Base-by-base conservation (phyloP, 2,888 invertebrate genomes). In the Elegia similella region DNA sequence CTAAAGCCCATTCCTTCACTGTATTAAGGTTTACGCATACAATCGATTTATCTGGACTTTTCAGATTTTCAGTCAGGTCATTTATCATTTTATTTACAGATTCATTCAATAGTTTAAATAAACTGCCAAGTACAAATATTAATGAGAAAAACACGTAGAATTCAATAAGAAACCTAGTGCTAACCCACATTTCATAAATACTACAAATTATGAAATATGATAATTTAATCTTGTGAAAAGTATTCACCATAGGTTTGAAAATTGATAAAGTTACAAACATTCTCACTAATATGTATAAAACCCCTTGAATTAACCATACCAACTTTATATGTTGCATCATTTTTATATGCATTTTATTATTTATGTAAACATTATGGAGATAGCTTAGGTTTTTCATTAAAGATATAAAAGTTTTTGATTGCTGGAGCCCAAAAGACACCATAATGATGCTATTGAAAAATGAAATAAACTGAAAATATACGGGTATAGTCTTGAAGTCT, bases 101-200 rank as follows among this genome's bases (percentile, higher is more conserved):
- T 17, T 16, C 23, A 42, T 52, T 38, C 42, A 52, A 52, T 0
- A 42, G 7, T 23, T 42, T 17, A 23, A 52, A 52, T 23, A 23
- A 42, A 42, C 42, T 52, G 17, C 52, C 42, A 23, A 52, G 8
- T n/a, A 52, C 6, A 17, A 23, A 42, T n/a, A 52, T 52, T 42
- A 52, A 8, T 3, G 42, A 42, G 5, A 15, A 42, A 42, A 42
- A 53, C 42, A 53, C 23, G 29, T 13, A 16, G 6, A 53, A 42
- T 17, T 53, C 53, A 42, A 42, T 29, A n/a, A 42, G 0, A 23
- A 6, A 53, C 8, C 53, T 23, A 8, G n/a, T 10, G 8, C 13
- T 17, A 7, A 15, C 5, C 53, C 42, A 53, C 0, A 8, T 29
- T 42, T 53, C 53, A 12, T 23, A 53, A 13, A 42, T 10, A 0